Evolutionary conservation across 2,113 vertebrate species (phyloP).

Genomic region (Vidua macroura): DNA sequence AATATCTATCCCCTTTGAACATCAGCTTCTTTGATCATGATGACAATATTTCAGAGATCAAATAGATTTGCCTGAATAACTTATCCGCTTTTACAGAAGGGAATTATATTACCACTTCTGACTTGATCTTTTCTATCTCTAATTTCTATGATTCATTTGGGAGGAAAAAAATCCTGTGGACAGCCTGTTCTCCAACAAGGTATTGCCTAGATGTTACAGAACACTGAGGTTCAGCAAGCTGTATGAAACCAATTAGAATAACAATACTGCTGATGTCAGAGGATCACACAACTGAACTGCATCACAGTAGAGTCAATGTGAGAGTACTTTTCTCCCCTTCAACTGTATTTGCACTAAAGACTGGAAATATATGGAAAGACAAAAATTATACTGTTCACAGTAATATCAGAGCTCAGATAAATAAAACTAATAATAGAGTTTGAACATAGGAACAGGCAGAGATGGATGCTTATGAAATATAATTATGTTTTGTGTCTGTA

Average conservation of each 20-base stretch:
- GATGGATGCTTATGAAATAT: neutral
- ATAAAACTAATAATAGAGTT: neutral
- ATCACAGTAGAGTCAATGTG: neutral
- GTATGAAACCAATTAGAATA: neutral
- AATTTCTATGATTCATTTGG: slow-evolving; percentile 23
- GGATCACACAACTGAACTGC: neutral
- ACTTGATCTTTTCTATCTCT: slow-evolving; percentile 35
- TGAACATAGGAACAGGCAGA: neutral
- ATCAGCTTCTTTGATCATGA: neutral
- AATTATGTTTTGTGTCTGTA: neutral
- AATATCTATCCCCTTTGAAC: neutral
- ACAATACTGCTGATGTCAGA: slow-evolving; percentile 37
- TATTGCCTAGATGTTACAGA: slow-evolving; percentile 29
- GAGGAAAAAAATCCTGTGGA: neutral
- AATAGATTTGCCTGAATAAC: slow-evolving; percentile 40
- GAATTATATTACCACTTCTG: slow-evolving; percentile 30
- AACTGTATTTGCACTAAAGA: neutral
- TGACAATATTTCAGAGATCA: neutral
- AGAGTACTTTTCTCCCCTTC: neutral
- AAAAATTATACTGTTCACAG: neutral
- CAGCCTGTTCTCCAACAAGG: slow-evolving; percentile 9
- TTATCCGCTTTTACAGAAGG: slow-evolving; percentile 43
- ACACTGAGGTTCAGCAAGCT: slow-evolving; percentile 4
- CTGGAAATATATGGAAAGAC: neutral
- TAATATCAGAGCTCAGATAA: neutral